Conservation (phyloP, 2,888 invertebrate species). For the Adelphocoris suturalis region DNA sequence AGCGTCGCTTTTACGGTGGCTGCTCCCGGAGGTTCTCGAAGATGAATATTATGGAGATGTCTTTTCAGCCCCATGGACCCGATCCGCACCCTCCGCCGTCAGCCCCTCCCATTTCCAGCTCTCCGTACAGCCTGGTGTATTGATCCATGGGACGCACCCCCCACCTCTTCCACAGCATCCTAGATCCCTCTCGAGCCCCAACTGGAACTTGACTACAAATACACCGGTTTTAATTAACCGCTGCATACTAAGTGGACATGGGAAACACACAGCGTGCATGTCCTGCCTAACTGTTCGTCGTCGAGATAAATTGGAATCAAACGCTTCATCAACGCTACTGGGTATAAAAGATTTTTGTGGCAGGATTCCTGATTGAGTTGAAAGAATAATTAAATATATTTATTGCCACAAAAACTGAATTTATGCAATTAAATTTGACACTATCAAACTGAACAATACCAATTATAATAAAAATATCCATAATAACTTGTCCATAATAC, state of each 20-base stretch:
- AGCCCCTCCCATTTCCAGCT: constrained; percentile 50
- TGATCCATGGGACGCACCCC: constrained; percentile 47
- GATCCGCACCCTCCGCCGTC: constrained; percentile 43
- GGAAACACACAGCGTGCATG: not conserved
- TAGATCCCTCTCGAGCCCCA: not conserved
- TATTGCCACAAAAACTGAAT: too few relatives aligned
- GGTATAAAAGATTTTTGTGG: too few relatives aligned
- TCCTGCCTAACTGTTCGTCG: not conserved
- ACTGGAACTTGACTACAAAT: constrained; percentile 43
- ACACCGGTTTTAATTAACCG: constrained; percentile 40
- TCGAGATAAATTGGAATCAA: not conserved
- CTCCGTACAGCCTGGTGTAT: constrained; percentile 53
- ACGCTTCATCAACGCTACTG: too few relatives aligned
- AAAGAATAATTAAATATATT: too few relatives aligned
- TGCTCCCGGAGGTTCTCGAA: not conserved
- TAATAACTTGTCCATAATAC: too few relatives aligned
- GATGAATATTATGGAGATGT: constrained; percentile 56
- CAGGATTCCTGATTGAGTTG: too few relatives aligned
- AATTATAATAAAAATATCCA: too few relatives aligned
- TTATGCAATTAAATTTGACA: too few relatives aligned
- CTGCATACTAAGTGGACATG: not conserved
- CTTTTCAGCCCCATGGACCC: constrained; percentile 36
- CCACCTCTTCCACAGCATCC: constrained; percentile 27
- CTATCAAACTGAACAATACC: too few relatives aligned
- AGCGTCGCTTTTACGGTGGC: constrained; percentile 38